Evolutionary conservation across 2,888 invertebrate species (phyloP), one percentile per base, ranked within the genome.

Genomic region (Aquatica leii): DNA sequence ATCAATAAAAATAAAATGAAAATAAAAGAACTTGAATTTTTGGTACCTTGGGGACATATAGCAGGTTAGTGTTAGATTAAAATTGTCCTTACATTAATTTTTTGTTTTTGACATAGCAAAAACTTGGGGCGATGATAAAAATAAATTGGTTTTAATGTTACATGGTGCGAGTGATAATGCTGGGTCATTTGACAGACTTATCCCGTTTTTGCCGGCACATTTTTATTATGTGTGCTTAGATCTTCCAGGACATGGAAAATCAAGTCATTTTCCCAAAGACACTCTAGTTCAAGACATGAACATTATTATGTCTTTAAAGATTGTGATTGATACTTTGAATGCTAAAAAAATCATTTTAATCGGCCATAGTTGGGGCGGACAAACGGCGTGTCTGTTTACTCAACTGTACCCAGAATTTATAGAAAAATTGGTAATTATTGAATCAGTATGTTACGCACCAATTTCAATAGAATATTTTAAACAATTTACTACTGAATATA

Each of bases 161-260:
- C 89, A 89, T 70, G 89, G 89, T 0, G 74, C 81, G 61, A 78
- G 84, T 69, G 89, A 89, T 75, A 87, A 87, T 5, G 86, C 86
- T 0, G 86, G 85, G 1, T 82, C 84, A 43, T 89, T 87, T 76
- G 83, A 88, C 59, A 81, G 83, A 0, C 74, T 90, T 1, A 82
- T 87, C 12, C 83, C 83, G n/a, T 72, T 83, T 14, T 73, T 90
- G 34, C 86, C 88, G 0, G 75, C 73, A 9, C 76, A 6, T 34
- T 82, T 71, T 74, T 84, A 73, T 69, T 86, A 76, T 71, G 78
- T 84, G 24, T 80, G 81, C 62, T 73, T 84, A 43, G 89, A 89
- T 71, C 75, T 88, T 1, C 89, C 89, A 0, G 87, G 90, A 0
- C 87, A 84, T 66, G 88, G 88, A 0, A 82, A 77, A 40, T 88